A percentile compares a stretch with the other conserved stretches of the same genome.
Evolutionary conservation across 2,113 vertebrate genomes (phyloP).

Genomic region (Channa argus): DNA sequence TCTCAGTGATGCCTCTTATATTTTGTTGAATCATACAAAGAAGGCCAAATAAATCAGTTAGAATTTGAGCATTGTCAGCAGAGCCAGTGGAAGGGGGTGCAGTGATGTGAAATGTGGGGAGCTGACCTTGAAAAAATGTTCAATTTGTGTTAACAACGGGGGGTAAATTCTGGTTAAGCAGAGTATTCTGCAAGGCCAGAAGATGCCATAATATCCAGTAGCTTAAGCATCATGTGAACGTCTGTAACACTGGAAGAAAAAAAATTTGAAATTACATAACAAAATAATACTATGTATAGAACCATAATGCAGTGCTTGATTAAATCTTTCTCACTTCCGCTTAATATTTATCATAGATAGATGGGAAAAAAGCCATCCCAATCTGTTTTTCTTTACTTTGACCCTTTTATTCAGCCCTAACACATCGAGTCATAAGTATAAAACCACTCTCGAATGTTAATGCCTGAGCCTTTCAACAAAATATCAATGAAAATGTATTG

Average conservation of each 20-base stretch:
- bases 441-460: constrained; percentile 32
- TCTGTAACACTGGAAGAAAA: not conserved
- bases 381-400: not conserved
- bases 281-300: not conserved
- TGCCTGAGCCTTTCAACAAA: constrained; percentile 12
- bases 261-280: not conserved
- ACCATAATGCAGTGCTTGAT: not conserved
- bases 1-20: constrained; percentile 11
- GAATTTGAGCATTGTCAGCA: constrained; percentile 62
- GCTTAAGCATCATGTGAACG: not conserved
- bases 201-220: constrained; percentile 17
- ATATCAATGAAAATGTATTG: constrained; percentile 61
- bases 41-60: constrained; percentile 50
- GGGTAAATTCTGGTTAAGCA: constrained; percentile 36
- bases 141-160: constrained; percentile 38
- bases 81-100: constrained; percentile 25
- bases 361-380: not conserved
- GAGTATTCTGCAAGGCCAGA: not conserved
- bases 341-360: constrained; percentile 7
- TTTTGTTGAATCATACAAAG: constrained; percentile 65
- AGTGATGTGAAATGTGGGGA: constrained; percentile 46
- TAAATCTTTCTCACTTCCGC: not conserved
- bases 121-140: constrained; percentile 68
- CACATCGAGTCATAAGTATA: not conserved
- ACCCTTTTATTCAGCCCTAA: constrained; percentile 25